Evolutionary conservation across 1,140 invertebrate species (phyloP).

Genomic region (Bombus haemorrhoidalis): DNA sequence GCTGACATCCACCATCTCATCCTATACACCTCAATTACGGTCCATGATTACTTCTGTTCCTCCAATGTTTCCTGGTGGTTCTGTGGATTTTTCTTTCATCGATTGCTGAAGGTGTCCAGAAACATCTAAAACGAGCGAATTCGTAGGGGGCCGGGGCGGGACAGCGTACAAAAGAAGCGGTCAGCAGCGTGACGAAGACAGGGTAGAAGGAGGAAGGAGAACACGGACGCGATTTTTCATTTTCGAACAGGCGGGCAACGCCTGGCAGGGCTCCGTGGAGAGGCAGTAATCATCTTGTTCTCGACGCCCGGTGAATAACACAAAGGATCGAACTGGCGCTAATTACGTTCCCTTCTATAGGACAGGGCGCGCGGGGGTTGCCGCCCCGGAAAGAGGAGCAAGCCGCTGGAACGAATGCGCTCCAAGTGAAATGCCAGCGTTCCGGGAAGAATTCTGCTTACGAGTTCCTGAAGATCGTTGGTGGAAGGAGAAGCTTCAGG

Average conservation of each 20-base stretch:
- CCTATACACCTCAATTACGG: too few relatives aligned
- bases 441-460: neutral
- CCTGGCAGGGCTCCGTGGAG: conserved; percentile 43
- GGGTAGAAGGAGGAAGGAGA: conserved; percentile 1
- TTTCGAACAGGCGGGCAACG: conserved; percentile 62
- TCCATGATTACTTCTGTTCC: too few relatives aligned
- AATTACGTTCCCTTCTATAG: conserved; percentile 65
- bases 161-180: conserved; percentile 17
- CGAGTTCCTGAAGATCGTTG: neutral
- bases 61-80: neutral
- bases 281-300: conserved; percentile 75
- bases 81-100: neutral
- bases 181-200: neutral
- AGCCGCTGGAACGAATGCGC: conserved; percentile 53
- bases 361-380: conserved; percentile 16
- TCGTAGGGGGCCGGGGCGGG: conserved; percentile 3
- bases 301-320: conserved; percentile 72
- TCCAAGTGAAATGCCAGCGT: neutral
- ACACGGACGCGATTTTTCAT: conserved; percentile 61
- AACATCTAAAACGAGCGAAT: conserved; percentile 6
- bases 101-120: neutral
- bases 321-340: conserved; percentile 71
- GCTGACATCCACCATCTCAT: too few relatives aligned
- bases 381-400: neutral
- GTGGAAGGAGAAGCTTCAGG: neutral